A percentile compares a stretch with the other conserved stretches of the same genome.
Conservation (phyloP, 2,113 vertebrate genomes). For the Ctenomys sociabilis region DNA sequence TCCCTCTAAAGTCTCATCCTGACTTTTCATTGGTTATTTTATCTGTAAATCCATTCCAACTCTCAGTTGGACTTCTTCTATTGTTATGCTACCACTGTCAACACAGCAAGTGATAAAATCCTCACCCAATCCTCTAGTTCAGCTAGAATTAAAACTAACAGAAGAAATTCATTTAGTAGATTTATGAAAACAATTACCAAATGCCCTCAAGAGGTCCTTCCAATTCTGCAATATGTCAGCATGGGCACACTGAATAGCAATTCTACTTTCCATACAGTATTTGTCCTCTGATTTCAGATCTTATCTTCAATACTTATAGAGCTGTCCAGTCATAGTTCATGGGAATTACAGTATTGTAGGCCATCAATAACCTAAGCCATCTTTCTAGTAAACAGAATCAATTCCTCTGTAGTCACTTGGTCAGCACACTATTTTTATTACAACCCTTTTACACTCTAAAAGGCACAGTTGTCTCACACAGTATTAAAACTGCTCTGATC, state of each 20-base stretch:
- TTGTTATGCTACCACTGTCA: not conserved
- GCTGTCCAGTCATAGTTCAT: conserved; percentile 64
- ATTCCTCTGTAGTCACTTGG: conserved; percentile 68
- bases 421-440: conserved; percentile 59
- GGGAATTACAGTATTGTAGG: conserved; percentile 68
- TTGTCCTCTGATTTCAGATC: conserved; percentile 76
- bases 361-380: conserved; percentile 76
- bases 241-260: conserved; percentile 71
- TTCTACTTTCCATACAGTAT: conserved; percentile 70
- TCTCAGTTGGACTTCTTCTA: not conserved
- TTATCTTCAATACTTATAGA: conserved; percentile 79
- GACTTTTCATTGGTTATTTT: not conserved
- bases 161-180: conserved; percentile 77
- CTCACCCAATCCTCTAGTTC: not conserved
- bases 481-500: conserved; percentile 74
- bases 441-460: conserved; percentile 57
- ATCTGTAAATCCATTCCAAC: not conserved
- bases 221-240: conserved; percentile 60
- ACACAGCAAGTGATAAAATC: conserved; percentile 53
- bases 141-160: conserved; percentile 67
- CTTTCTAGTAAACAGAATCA: conserved; percentile 76
- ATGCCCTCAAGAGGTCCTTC: conserved; percentile 72
- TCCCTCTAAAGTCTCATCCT: not conserved
- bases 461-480: conserved; percentile 43
- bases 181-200: conserved; percentile 79